Evolutionary conservation across 2,888 invertebrate species (phyloP).

Genomic region (Hemithea aestivaria): DNA sequence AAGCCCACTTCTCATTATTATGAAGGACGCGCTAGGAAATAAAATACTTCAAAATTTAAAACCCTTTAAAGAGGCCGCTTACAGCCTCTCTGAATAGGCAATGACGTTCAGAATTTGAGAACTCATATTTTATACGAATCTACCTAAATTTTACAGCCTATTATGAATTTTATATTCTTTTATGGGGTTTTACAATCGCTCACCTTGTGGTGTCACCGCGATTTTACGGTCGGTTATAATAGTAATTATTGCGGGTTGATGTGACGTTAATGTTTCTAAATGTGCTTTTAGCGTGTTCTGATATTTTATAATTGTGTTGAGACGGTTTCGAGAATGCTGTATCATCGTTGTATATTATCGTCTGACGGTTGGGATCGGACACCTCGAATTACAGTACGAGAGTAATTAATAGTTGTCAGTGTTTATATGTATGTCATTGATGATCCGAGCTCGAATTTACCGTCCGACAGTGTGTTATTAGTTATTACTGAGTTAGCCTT

Average conservation of each 20-base stretch:
- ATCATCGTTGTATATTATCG: slow-evolving; percentile 14
- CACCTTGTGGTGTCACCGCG: slow-evolving; percentile 55
- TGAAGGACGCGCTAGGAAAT: slow-evolving; percentile 60
- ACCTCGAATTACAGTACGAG: slow-evolving; percentile 18
- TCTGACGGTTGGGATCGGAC: not conserved
- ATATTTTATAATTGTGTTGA: slow-evolving; percentile 19
- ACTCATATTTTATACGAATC: slow-evolving; percentile 60
- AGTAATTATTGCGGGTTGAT: slow-evolving; percentile 48
- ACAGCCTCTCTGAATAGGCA: slow-evolving; percentile 41
- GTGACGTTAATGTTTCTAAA: slow-evolving; percentile 42
- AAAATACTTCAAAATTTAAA: slow-evolving; percentile 47
- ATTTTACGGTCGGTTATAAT: slow-evolving; percentile 55
- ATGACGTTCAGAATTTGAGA: slow-evolving; percentile 55
- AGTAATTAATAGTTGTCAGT: slow-evolving; percentile 24
- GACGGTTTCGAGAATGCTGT: slow-evolving; percentile 7
- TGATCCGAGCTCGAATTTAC: slow-evolving; percentile 28
- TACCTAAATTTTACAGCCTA: slow-evolving; percentile 58
- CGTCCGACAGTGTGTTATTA: slow-evolving; percentile 28
- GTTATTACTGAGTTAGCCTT: slow-evolving; percentile 28
- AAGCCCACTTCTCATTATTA: slow-evolving; percentile 46
- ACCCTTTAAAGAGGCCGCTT: slow-evolving; percentile 41
- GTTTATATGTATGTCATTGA: slow-evolving; percentile 24
- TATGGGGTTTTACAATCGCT: slow-evolving; percentile 33
- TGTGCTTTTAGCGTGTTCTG: slow-evolving; percentile 39
- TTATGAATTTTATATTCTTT: slow-evolving; percentile 50